These are phyloP conservation scores for Burhinus bistriatus DNA, from an alignment of 2,113 vertebrate species.

Conservation along the genomic window DNA sequence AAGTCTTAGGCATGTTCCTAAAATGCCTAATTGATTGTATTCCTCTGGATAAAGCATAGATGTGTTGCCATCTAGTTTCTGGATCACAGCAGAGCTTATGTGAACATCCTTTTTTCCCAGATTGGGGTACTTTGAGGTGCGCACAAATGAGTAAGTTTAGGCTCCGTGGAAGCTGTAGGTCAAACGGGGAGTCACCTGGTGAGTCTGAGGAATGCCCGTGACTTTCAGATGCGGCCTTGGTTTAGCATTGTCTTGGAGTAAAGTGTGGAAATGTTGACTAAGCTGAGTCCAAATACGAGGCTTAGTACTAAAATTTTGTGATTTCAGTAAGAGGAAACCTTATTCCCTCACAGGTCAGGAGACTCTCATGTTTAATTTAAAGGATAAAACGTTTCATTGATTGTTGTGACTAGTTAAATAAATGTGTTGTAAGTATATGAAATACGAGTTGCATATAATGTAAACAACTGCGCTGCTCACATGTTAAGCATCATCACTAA, in stretches of 20 bases:
- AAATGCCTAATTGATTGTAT: neutral
- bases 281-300: neutral
- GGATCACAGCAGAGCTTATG: neutral
- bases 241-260: neutral
- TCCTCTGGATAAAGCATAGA: neutral
- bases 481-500: neutral
- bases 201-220: neutral
- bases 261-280: neutral
- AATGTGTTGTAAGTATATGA: neutral
- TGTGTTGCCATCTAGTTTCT: neutral
- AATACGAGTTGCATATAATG: neutral
- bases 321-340: neutral
- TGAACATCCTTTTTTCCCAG: neutral
- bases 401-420: neutral
- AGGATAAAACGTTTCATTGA: neutral
- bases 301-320: neutral
- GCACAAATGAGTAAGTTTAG: neutral
- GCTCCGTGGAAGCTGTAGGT: neutral
- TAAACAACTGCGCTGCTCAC: neutral
- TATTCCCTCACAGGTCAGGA: neutral
- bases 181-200: neutral
- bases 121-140: neutral
- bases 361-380: neutral
- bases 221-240: neutral
- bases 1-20: neutral